Conservation (phyloP, 2,113 vertebrate species). For the Conger conger region DNA sequence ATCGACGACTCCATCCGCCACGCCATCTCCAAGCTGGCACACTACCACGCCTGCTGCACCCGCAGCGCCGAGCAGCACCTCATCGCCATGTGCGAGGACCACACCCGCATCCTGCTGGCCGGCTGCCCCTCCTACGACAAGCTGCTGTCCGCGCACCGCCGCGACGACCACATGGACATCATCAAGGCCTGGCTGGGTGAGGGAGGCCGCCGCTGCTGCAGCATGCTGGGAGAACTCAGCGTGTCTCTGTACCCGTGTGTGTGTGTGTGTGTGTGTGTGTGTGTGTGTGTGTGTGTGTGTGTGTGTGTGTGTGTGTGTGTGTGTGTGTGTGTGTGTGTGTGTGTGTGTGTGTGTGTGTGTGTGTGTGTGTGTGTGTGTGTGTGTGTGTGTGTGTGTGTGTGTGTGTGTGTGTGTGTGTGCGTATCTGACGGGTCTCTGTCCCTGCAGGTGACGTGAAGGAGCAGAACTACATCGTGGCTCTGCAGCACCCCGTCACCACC, state of each 20-base stretch:
- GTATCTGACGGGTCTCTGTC: neutral
- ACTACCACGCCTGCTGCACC: conserved; percentile 95
- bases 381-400: neutral
- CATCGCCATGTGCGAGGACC: conserved; percentile 98
- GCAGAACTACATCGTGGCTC: conserved; percentile 88
- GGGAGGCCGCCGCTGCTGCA: conserved; percentile 26
- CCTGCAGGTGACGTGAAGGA: conserved; percentile 84
- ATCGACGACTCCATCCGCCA: conserved; percentile 98
- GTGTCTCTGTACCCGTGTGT: neutral
- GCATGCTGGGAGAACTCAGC: neutral
- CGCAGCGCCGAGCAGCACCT: conserved; percentile 90
- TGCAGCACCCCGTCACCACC: conserved; percentile 97
- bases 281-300: neutral
- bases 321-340: conserved; percentile 55
- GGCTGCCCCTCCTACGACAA: conserved; percentile 98
- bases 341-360: conserved; percentile 47
- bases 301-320: neutral
- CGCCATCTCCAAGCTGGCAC: conserved; percentile 92
- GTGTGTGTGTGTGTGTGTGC: no score
- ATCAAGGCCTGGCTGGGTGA: conserved; percentile 88
- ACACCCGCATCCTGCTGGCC: conserved; percentile 88
- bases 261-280: neutral
- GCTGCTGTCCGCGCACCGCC: conserved; percentile 81
- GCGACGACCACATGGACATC: conserved; percentile 88
- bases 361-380: neutral